phyloP scores from a whole-genome alignment of 2,797 vertebrate species.

The Myripristis murdjan region DNA sequence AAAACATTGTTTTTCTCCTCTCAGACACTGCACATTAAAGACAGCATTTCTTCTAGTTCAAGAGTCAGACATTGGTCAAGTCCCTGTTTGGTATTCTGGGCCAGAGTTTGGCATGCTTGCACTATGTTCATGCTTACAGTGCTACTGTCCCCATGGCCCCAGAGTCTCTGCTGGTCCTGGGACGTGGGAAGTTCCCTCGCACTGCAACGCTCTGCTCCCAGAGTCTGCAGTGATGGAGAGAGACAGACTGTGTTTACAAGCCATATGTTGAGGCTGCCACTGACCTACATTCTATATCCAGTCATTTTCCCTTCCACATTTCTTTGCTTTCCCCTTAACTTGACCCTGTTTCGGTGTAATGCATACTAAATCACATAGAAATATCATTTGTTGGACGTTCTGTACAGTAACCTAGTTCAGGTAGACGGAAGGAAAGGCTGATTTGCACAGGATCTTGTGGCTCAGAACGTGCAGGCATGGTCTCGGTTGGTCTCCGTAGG shows the following conservation, averaged over 20 bases:
- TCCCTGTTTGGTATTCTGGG: conserved; percentile 64
- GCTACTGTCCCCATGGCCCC: conserved; percentile 49
- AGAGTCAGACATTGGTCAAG: conserved; percentile 59
- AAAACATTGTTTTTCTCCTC: conserved; percentile 16
- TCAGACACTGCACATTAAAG: conserved; percentile 18
- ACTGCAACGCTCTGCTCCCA: conserved; percentile 32
- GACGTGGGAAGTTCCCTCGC: conserved; percentile 61
- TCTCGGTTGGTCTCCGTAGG: conserved; percentile 21
- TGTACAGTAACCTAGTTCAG: conserved; percentile 15
- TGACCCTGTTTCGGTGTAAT: conserved; percentile 19
- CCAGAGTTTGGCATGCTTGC: conserved; percentile 44
- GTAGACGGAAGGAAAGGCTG: conserved; percentile 15
- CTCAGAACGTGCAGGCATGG: neutral
- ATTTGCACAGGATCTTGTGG: conserved; percentile 42
- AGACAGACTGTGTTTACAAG: conserved; percentile 42
- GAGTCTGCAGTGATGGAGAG: conserved; percentile 17
- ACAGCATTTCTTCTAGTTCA: conserved; percentile 37
- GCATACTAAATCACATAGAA: conserved; percentile 2
- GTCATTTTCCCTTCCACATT: conserved; percentile 37
- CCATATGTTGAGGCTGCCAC: conserved; percentile 45
- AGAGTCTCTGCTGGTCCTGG: conserved; percentile 31
- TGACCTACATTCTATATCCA: conserved; percentile 51
- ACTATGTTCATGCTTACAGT: conserved; percentile 44
- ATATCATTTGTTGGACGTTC: neutral
- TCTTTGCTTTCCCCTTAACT: conserved; percentile 26